Percentiles rank a stretch among this genome's conserved stretches.
These are phyloP conservation scores for Cnemophilus loriae DNA, from an alignment of 2,113 vertebrate genomes.

Conservation along the genomic window DNA sequence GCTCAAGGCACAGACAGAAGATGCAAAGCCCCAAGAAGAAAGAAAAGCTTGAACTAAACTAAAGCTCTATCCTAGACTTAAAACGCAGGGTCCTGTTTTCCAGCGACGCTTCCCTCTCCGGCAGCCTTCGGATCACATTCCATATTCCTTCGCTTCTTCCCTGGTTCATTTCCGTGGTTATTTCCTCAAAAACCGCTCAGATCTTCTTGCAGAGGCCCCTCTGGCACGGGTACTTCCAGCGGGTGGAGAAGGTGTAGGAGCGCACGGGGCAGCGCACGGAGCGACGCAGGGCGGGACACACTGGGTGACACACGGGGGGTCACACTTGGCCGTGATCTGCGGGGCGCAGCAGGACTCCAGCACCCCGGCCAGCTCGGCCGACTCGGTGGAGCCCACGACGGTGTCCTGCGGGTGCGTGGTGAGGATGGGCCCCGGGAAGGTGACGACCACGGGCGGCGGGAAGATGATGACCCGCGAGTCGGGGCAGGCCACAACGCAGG, in stretches of 20 bases:
- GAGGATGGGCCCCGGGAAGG: too few species aligned
- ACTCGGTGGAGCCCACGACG: too few species aligned
- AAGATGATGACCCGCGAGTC: too few species aligned
- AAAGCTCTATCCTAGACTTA: not conserved
- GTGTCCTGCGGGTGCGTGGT: too few species aligned
- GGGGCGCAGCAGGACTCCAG: too few species aligned
- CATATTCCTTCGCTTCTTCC: not conserved
- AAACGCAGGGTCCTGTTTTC: not conserved
- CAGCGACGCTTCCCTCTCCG: not conserved
- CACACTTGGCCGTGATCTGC: too few species aligned
- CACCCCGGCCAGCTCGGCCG: too few species aligned
- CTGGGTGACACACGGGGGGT: too few species aligned
- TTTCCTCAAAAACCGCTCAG: not conserved
- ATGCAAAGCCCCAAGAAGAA: conserved; percentile 6
- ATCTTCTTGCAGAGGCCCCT: conserved; percentile 28
- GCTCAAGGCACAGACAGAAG: not conserved
- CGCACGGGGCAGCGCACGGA: not conserved
- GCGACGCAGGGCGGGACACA: not conserved
- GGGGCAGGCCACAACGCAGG: too few species aligned
- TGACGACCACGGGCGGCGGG: too few species aligned
- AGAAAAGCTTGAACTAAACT: conserved; percentile 27
- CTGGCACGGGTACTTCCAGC: conserved; percentile 54
- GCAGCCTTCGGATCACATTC: not conserved
- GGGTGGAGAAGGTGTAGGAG: conserved; percentile 55
- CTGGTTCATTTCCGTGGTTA: not conserved